phyloP scores from a whole-genome alignment of 2,113 vertebrate genomes.

The Entosphenus tridentatus region DNA sequence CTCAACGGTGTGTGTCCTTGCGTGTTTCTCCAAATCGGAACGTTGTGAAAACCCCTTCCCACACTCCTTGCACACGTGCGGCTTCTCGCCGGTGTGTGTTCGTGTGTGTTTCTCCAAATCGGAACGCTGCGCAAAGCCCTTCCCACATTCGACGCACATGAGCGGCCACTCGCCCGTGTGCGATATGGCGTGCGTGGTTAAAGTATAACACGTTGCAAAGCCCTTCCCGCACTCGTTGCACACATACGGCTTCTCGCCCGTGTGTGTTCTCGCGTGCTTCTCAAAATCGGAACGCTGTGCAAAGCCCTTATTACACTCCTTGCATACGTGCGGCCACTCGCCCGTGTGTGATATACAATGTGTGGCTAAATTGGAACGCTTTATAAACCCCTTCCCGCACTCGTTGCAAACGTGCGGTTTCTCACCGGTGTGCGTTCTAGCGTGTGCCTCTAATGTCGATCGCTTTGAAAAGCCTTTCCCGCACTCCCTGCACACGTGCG shows the following conservation, averaged over 20 bases:
- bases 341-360: conserved; percentile 23
- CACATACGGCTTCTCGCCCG: conserved; percentile 2
- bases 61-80: background rate
- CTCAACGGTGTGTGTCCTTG: conserved; percentile 24
- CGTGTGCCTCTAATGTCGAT: background rate
- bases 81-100: background rate
- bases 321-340: conserved; percentile 17
- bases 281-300: conserved; percentile 2
- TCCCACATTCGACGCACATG: background rate
- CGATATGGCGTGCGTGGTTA: background rate
- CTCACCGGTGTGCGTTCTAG: background rate
- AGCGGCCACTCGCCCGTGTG: conserved; percentile 1
- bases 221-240: conserved; percentile 5
- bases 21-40: background rate
- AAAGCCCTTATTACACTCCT: background rate
- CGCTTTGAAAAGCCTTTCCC: conserved; percentile 24
- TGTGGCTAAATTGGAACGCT: conserved; percentile 19
- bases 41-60: background rate
- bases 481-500: conserved; percentile 31
- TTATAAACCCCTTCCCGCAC: background rate
- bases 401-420: background rate
- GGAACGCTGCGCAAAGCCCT: background rate
- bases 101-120: conserved; percentile 2
- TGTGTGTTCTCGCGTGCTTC: background rate
- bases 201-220: background rate